Conservation (phyloP, 2,797 vertebrate species). For the Gallirallus australis region DNA sequence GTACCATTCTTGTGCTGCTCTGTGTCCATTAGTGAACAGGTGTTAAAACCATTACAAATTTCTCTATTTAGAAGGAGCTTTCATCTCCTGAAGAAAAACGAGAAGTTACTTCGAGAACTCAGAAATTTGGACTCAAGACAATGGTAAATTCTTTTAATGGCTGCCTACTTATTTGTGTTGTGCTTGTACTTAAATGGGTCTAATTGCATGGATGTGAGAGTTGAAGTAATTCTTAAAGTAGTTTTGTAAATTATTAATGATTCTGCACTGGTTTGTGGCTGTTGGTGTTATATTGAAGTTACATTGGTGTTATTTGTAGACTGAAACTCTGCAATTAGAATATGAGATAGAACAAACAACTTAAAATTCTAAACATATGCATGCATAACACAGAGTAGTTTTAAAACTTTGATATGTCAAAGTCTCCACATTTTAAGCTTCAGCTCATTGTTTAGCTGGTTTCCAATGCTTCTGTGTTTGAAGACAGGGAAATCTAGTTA, state of each 20-base stretch:
- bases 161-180: not conserved
- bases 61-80: constrained; percentile 91
- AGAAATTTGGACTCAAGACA: constrained; percentile 97
- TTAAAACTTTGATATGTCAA: not conserved
- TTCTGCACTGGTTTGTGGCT: not conserved
- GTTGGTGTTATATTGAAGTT: not conserved
- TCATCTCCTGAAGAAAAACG: constrained; percentile 97
- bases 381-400: not conserved
- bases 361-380: not conserved
- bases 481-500: not conserved
- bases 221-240: not conserved
- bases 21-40: constrained; percentile 39
- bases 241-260: not conserved
- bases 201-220: not conserved
- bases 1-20: constrained; percentile 20
- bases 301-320: not conserved
- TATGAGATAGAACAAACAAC: not conserved
- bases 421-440: not conserved
- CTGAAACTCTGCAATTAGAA: not conserved
- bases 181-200: not conserved
- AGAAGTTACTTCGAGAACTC: constrained; percentile 96
- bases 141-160: constrained; percentile 84
- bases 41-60: constrained; percentile 71
- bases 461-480: not conserved
- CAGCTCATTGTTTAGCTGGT: not conserved